Evolutionary conservation across 2,113 vertebrate species (phyloP), one percentile per base, ranked within the genome.

Genomic region (Paradisaea rubra): DNA sequence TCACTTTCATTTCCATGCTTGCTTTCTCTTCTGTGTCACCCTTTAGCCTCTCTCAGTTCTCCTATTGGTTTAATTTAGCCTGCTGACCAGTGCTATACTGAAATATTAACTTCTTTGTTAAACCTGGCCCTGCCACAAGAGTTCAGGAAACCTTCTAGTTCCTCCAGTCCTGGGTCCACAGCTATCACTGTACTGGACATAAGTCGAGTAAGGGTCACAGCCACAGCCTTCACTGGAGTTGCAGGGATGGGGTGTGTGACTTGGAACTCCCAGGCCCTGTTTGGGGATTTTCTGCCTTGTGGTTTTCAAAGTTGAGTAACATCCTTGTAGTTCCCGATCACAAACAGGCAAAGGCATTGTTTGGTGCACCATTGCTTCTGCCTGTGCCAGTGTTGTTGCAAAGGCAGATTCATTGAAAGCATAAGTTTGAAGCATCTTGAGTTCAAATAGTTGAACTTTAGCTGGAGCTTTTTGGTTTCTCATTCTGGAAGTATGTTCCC

Each of bases 311-410:
- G 57, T 3, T 89, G 54, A 89, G 78, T 42, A 79, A 65, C 1
- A 2, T 56, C 39, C 77, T 86, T 0, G 0, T 39, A 96, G 81
- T 6, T 53, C 45, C 39, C 0, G 0, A 35, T 72, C 53, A 42
- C 31, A 61, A 69, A 42, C 33, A 24, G 45, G 66, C 57, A 33
- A 72, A 82, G 81, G 71, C 78, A 50, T 45, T 69, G 23, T 70
- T 82, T 80, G 49, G 33, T 41, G 57, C 49, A 49, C 70, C 1
- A 0, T 7, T 86, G 82, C 63, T 76, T 73, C 65, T 82, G 37
- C 53, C 61, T 45, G 13, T 33, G 28, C 56, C 66, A 61, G 12
- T 53, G 44, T 19, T 79, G 35, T 30, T 87, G 53, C 35, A 93
- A 94, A 79, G 50, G 64, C 31, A 81, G 49, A 79, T 28, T 89